Conservation (phyloP, 2,888 invertebrate genomes). For the Drosophila vallismaia region DNA sequence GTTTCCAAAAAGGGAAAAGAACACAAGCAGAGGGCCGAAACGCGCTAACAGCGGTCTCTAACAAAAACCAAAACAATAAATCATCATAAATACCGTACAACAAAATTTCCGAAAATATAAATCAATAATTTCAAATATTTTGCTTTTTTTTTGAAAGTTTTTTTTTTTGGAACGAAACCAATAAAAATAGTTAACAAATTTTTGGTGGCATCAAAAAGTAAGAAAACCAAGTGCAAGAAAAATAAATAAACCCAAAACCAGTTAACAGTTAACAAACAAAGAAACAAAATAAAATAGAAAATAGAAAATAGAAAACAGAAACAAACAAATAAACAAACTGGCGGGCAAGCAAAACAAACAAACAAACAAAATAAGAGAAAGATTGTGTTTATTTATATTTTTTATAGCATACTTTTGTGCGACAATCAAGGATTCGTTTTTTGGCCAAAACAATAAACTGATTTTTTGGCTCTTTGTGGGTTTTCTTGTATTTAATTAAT, state of each 20-base stretch:
- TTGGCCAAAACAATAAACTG: no score
- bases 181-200: constrained; percentile 1
- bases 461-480: constrained; percentile 8
- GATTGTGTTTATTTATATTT: constrained; percentile 56
- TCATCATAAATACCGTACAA: neutral
- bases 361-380: constrained; percentile 7
- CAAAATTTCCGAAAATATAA: neutral
- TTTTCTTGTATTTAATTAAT: neutral
- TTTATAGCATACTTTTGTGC: constrained; percentile 65
- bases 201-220: constrained; percentile 6
- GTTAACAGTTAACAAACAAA: constrained; percentile 25
- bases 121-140: neutral
- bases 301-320: neutral
- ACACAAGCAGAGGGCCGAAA: constrained; percentile 14
- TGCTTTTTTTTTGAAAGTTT: constrained; percentile 2
- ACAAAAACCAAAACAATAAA: constrained; percentile 1
- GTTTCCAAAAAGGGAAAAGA: constrained; percentile 29
- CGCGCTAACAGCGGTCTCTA: constrained; percentile 23
- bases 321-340: constrained; percentile 15
- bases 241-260: constrained; percentile 24
- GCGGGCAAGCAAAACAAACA: constrained; percentile 25
- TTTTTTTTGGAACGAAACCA: constrained; percentile 1
- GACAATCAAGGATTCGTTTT: constrained; percentile 46
- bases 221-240: constrained; percentile 24
- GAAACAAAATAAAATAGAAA: constrained; percentile 19